These are phyloP conservation scores for Drosophila paulistorum DNA, from an alignment of 1,140 invertebrate species.

Conservation along the genomic window DNA sequence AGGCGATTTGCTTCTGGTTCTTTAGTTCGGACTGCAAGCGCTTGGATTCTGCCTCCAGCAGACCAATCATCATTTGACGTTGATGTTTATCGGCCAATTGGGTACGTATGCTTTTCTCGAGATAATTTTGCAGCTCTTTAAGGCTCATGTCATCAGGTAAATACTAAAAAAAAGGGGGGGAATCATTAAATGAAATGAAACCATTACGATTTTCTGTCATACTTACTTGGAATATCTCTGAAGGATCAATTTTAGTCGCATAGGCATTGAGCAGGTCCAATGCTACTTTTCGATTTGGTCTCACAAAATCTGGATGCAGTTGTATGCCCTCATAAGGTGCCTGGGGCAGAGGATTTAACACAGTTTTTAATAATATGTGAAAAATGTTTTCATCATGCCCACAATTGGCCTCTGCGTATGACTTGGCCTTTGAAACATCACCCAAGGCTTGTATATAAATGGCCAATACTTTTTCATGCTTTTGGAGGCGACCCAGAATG, in stretches of 20 bases:
- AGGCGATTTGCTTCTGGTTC: slow-evolving; percentile 90
- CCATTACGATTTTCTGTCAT: not conserved
- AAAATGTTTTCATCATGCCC: slow-evolving; percentile 87
- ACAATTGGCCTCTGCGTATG: slow-evolving; percentile 92
- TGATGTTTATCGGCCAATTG: slow-evolving; percentile 88
- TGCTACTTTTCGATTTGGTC: slow-evolving; percentile 90
- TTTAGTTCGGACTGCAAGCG: slow-evolving; percentile 92
- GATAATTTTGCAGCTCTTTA: slow-evolving; percentile 88
- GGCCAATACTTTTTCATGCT: slow-evolving; percentile 95
- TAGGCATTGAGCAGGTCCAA: slow-evolving; percentile 91
- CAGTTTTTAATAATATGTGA: slow-evolving; percentile 86
- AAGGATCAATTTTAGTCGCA: slow-evolving; percentile 91
- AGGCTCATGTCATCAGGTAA: slow-evolving; percentile 91
- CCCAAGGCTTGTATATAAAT: slow-evolving; percentile 94
- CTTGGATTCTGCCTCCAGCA: slow-evolving; percentile 92
- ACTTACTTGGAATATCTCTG: slow-evolving; percentile 85
- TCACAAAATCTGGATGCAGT: slow-evolving; percentile 84
- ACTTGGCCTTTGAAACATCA: slow-evolving; percentile 91
- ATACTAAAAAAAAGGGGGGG: slow-evolving; percentile 73
- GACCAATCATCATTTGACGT: slow-evolving; percentile 90
- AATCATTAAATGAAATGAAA: not conserved
- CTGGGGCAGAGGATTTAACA: slow-evolving; percentile 86
- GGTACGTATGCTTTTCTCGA: slow-evolving; percentile 90
- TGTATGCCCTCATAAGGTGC: slow-evolving; percentile 84
- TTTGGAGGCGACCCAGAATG: slow-evolving; percentile 93